Evolutionary conservation across 2,888 invertebrate species (phyloP), one percentile per base, ranked within the genome.

Genomic region (Cordylochernes scorpioides): DNA sequence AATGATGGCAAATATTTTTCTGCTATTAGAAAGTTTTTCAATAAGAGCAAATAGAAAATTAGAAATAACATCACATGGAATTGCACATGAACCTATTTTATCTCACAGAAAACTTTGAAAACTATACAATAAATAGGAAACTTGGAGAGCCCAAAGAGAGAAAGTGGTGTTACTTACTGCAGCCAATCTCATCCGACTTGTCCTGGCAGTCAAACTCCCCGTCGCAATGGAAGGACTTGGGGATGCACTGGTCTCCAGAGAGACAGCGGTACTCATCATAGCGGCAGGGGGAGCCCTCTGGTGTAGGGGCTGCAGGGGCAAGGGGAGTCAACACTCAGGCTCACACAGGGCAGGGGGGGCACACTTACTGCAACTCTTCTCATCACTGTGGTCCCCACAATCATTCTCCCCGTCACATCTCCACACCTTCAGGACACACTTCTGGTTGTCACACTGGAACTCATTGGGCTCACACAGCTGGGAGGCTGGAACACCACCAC

Each of bases 141-240:
- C n/a, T n/a, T n/a, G n/a, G n/a, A n/a, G n/a, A n/a, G n/a, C n/a
- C n/a, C n/a, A n/a, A n/a, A n/a, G n/a, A n/a, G n/a, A n/a, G n/a
- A n/a, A n/a, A n/a, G n/a, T n/a, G n/a, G n/a, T n/a, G n/a, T n/a
- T n/a, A n/a, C n/a, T 40, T 41, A 65, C 66, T 60, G 55, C 71
- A 72, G 39, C 62, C 61, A 31, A 57, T 50, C 45, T 62, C 62
- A 45, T 62, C 62, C 2, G 57, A 55, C 24, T 54, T 46, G 41
- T 63, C 62, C 31, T 50, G 54, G 49, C 91, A 91, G 52, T 91
- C 91, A 28, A 63, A 63, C 42, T 73, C 68, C 25, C 65, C 63
- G 50, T 97, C 94, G 51, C 94, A 97, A 45, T 88, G 88, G 63
- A 77, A 94, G 35, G 73, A 71, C 49, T 68, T 72, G 0, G 86